These are phyloP conservation scores for Chrysopa pallens DNA, from an alignment of 1,140 invertebrate species.

Conservation along the genomic window DNA sequence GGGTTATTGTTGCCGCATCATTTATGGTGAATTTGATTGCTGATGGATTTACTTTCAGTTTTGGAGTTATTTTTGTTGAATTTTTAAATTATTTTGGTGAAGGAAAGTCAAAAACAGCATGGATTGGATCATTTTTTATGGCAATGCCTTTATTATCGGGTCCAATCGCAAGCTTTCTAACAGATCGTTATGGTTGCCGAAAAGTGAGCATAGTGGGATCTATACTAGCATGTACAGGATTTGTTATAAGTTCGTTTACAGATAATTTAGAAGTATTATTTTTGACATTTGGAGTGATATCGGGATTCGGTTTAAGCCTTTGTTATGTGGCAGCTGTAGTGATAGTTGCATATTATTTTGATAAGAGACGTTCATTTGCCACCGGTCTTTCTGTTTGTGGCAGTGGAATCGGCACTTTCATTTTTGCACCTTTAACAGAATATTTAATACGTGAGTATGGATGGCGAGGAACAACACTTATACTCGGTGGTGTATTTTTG, in stretches of 20 bases:
- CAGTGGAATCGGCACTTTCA: conserved; percentile 75
- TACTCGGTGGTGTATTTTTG: conserved; percentile 67
- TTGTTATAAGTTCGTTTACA: conserved; percentile 59
- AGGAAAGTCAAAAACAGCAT: conserved; percentile 71
- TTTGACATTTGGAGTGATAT: conserved; percentile 68
- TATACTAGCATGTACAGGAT: conserved; percentile 58
- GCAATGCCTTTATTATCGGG: conserved; percentile 77
- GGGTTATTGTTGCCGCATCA: conserved; percentile 66
- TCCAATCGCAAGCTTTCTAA: conserved; percentile 73
- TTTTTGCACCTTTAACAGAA: conserved; percentile 76
- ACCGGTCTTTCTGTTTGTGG: conserved; percentile 87
- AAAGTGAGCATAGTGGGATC: conserved; percentile 65
- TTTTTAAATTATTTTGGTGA: conserved; percentile 62
- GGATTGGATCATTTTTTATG: conserved; percentile 79
- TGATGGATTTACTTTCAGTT: conserved; percentile 75
- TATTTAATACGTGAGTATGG: conserved; percentile 58
- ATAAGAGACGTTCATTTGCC: conserved; percentile 76
- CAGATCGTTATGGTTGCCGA: conserved; percentile 70
- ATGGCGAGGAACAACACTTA: conserved; percentile 68
- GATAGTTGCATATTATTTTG: conserved; percentile 92
- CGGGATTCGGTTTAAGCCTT: conserved; percentile 71
- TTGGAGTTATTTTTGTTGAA: conserved; percentile 66
- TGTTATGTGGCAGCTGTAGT: conserved; percentile 83
- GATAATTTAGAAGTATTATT: conserved; percentile 62
- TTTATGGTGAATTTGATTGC: conserved; percentile 85